Base-by-base conservation (phyloP, 2,113 vertebrate genomes). In the Trochalopteron elliotii region DNA sequence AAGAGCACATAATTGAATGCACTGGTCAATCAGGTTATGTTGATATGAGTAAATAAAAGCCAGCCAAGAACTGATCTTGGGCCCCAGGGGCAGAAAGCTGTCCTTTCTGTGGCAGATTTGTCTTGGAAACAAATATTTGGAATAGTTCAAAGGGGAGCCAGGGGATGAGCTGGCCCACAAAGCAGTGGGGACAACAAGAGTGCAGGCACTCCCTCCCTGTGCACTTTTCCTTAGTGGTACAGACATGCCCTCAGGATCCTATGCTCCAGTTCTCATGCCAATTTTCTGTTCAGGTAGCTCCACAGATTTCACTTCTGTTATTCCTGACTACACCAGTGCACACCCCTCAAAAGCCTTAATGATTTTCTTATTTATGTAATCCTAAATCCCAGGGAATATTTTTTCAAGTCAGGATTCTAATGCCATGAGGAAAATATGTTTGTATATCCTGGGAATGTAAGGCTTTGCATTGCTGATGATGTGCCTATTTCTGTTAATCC, bases 41-140 rank as follows among this genome's bases (percentile, higher is more conserved):
- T 92, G 91, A 89, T 92, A 89, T 0, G 0, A 83, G 68, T 18
- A 67, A 90, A 86, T 53, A 88, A 86, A 96, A 93, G 88, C 39
- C 6, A 7, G 72, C 52, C 69, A 87, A 89, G 86, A 78, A 64
- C 47, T 0, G 1, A 44, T 75, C 56, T 75, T 30, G 28, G 52
- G 71, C 76, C 76, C 27, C 33, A 68, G 25, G 42, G 71, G 47
- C 47, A 55, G 60, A 60, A 25, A 86, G 39, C 49, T 89, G 52
- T 68, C 68, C 72, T 90, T 92, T 83, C 68, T 93, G 69, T 52
- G 12, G 27, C 52, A 92, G 65, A 44, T 93, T 91, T 92, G 83
- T 87, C 91, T 82, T 78, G 33, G 80, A 95, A 94, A 90, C 35
- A 92, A 92, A 95, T 92, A 95, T 77, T 89, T 94, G 89, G 64